These are phyloP conservation scores for Notoglanidium macrostoma DNA, from an alignment of 2,797 vertebrate species.

Conservation along the genomic window DNA sequence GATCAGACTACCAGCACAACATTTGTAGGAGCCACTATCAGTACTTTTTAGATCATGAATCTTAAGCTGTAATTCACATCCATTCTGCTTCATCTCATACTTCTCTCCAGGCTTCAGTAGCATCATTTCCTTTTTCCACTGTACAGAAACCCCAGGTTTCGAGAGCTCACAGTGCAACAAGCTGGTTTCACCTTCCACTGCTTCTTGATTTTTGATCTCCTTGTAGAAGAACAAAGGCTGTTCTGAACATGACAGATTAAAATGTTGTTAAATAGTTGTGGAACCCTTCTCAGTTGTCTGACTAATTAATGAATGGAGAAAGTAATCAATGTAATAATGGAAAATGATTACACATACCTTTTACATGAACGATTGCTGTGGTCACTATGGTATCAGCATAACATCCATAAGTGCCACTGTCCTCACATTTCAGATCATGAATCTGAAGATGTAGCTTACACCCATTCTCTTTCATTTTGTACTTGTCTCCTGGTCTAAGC, in stretches of 20 bases:
- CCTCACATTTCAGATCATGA: conserved; percentile 74
- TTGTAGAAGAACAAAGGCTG: conserved; percentile 50
- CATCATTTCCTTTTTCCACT: conserved; percentile 76
- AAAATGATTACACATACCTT: conserved; percentile 30
- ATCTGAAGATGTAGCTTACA: conserved; percentile 76
- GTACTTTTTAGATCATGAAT: conserved; percentile 77
- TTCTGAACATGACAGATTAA: conserved; percentile 58
- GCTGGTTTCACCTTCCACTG: conserved; percentile 63
- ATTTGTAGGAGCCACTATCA: conserved; percentile 82
- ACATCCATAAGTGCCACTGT: conserved; percentile 82
- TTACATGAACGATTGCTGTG: conserved; percentile 43
- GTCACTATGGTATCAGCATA: conserved; percentile 63
- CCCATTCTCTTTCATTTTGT: conserved; percentile 71
- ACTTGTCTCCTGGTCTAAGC: conserved; percentile 72
- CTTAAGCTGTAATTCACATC: conserved; percentile 71
- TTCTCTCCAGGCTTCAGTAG: conserved; percentile 69
- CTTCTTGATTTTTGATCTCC: conserved; percentile 64
- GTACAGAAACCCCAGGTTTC: conserved; percentile 56
- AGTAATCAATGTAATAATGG: background rate
- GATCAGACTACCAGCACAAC: conserved; percentile 64
- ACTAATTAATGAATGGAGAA: background rate
- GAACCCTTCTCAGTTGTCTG: background rate
- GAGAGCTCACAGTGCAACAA: conserved; percentile 73
- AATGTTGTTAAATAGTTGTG: background rate
- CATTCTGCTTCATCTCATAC: conserved; percentile 72